Evolutionary conservation across 2,797 vertebrate species (phyloP), one percentile per base, ranked within the genome.

Genomic region (Pipistrellus kuhlii): DNA sequence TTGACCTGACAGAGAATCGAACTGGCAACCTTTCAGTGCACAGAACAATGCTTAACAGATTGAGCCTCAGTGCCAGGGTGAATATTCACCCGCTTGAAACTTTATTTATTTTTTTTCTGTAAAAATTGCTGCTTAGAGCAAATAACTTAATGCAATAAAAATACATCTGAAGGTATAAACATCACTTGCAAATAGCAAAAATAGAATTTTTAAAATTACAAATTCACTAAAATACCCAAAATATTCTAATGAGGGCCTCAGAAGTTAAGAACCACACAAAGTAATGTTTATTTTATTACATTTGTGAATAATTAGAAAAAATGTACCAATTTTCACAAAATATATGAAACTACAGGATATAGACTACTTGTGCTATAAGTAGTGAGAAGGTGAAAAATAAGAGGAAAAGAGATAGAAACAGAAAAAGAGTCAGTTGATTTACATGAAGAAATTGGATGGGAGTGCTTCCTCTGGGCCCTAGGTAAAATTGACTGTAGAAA

Each of bases 151-250:
- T 68, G 51, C 3, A 72, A 69, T 68, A 85, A 93, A 81, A 94
- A 62, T 41, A 68, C 8, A 87, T 62, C 35, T 73, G n/a, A 91
- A 91, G 68, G n/a, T 82, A 64, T 71, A 84, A 91, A 78, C 4
- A 88, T 69, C 68, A 88, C 23, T 35, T 9, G 5, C 32, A 82
- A 76, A 71, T 3, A 76, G 12, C 12, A 81, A 18, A 81, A 41
- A 69, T 6, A 84, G 44, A 96, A 44, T 7, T 90, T 73, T 77
- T 11, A 27, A 59, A 57, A 66, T 51, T 64, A 27, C 35, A 41
- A n/a, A 59, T n/a, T 76, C 59, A 64, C 38, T 88, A 41, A 94
- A 72, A 88, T 30, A 62, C 27, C 23, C 27, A 17, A 41, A 75
- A 73, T 75, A 85, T 69, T 84, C 78, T 59, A 55, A 72, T n/a